Evolutionary conservation across 1,140 invertebrate species (phyloP).

Genomic region (Planococcus citri): DNA sequence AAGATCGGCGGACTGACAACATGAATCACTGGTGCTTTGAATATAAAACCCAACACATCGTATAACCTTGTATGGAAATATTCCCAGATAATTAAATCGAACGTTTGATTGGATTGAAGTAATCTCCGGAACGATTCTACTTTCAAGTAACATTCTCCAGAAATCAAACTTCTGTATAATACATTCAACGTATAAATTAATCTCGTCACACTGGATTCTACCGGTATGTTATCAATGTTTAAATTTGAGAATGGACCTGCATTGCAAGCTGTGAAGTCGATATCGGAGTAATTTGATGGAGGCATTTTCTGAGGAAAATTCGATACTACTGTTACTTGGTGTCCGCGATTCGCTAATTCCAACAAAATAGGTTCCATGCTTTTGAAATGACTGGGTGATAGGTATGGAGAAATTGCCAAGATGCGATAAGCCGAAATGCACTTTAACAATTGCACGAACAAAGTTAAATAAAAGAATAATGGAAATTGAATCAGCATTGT

Average conservation of each 20-base stretch:
- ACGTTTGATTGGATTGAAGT: neutral
- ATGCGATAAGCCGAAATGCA: conserved; percentile 24
- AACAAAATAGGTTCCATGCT: conserved; percentile 31
- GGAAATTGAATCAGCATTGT: no score
- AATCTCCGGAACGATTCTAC: neutral
- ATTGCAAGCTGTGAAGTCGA: neutral
- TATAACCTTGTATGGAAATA: conserved; percentile 22
- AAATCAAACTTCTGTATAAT: neutral
- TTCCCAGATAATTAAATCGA: conserved; percentile 16
- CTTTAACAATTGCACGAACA: neutral
- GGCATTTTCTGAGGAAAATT: conserved; percentile 10
- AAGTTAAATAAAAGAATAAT: no score
- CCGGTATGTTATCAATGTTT: neutral
- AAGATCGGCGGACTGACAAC: conserved; percentile 39
- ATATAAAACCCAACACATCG: conserved; percentile 29
- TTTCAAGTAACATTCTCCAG: neutral
- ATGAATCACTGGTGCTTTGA: conserved; percentile 40
- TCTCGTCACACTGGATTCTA: neutral
- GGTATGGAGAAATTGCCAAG: conserved; percentile 29
- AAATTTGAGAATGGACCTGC: neutral
- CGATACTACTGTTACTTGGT: conserved; percentile 31
- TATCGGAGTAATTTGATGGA: neutral
- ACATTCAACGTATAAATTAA: neutral
- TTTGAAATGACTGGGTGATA: conserved; percentile 32
- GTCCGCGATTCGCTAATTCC: conserved; percentile 31